Conservation (phyloP, 2,888 invertebrate species). For the Metacarcinus magister region DNA sequence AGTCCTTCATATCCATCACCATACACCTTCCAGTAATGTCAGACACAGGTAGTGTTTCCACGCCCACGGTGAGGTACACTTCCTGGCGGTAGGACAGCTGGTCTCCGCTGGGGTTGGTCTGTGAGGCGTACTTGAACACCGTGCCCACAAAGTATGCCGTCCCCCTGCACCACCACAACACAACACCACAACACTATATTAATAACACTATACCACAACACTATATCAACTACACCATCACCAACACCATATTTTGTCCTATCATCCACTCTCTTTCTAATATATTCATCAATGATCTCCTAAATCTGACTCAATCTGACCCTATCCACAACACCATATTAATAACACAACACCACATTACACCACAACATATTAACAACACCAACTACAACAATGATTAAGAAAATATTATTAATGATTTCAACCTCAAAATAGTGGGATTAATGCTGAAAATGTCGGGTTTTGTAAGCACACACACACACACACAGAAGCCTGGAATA, state of each 20-base stretch:
- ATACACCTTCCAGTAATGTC: slow-evolving; percentile 96
- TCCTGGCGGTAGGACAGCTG: slow-evolving; percentile 96
- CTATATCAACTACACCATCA: neutral
- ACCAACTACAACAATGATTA: too few species aligned
- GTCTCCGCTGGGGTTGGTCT: slow-evolving; percentile 91
- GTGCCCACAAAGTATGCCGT: slow-evolving; percentile 97
- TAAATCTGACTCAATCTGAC: too few species aligned
- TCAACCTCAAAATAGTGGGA: neutral
- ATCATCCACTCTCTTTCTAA: neutral
- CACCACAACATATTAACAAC: too few species aligned
- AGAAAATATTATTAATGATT: neutral
- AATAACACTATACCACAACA: neutral
- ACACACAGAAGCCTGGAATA: too few species aligned
- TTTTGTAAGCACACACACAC: neutral
- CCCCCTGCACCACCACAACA: slow-evolving; percentile 88
- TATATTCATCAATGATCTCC: neutral
- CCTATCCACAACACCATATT: too few species aligned
- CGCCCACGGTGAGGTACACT: slow-evolving; percentile 94
- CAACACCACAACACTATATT: neutral
- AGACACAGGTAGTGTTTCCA: slow-evolving; percentile 95
- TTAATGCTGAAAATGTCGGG: neutral
- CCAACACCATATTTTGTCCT: neutral
- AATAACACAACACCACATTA: too few species aligned
- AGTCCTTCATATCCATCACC: slow-evolving; percentile 88
- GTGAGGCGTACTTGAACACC: slow-evolving; percentile 90